Base-by-base conservation (phyloP, 1,140 invertebrate species). In the Drosophila aff. region DNA sequence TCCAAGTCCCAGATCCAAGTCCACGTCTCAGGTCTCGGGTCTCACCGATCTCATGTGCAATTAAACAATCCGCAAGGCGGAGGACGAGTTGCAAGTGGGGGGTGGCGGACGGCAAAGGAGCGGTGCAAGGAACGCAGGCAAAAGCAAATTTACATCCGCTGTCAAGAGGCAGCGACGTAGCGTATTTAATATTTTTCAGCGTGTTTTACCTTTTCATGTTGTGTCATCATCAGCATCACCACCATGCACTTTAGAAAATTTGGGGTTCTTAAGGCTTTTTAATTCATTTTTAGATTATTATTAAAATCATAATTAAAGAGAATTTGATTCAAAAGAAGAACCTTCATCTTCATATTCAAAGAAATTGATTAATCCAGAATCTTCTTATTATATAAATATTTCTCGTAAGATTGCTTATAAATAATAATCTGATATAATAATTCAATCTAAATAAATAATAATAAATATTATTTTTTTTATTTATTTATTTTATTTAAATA, bases 121-220 rank as follows among this genome's bases (percentile, higher is more conserved):
- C 15, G 3, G 58, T 21, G 28, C 31, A 26, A 18, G 73, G 55
- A 57, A 57, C 26, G 40, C 55, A 58, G 81, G 75, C 85, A 90
- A 90, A 90, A 90, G 85, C 79, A 92, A 92, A 92, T 92, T 92
- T 92, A 92, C 90, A 90, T 92, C 74, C 82, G 84, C 90, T 92
- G 90, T 92, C 90, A 92, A 83, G 87, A 91, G 89, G 79, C 89
- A 89, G 83, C 89, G 81, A 85, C 84, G 81, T 82, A 82, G 89
- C 89, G 89, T 91, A 91, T 91, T 91, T 91, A 91, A 91, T 91
- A 91, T 91, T 91, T 91, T 91, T 91, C 81, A 89, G 83, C 89
- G 89, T 91, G 81, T 85, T 91, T 91, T 91, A 91, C 89, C 89
- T 89, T 91, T 91, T 91, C 89, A 91, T 91, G 89, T 91, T 91